Percentiles rank a stretch among this genome's conserved stretches.
These are phyloP conservation scores for Acanthopleura granulata DNA, from an alignment of 2,888 invertebrate genomes.

Conservation along the genomic window DNA sequence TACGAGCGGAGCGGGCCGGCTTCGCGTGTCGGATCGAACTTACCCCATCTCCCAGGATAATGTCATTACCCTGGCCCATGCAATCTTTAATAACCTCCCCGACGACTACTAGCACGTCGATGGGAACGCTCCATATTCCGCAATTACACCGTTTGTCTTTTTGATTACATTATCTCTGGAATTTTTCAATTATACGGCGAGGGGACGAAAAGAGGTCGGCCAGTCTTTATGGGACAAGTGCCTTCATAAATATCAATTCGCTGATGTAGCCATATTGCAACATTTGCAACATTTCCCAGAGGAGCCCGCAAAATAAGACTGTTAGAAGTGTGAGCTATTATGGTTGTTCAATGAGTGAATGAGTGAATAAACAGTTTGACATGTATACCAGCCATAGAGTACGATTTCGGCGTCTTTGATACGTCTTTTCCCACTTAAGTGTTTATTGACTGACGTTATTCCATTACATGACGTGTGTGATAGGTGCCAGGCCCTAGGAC, in stretches of 20 bases:
- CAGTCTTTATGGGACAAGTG: neutral
- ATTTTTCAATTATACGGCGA: neutral
- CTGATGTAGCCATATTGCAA: neutral
- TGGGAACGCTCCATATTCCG: neutral
- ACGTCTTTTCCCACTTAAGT: too few relatives aligned
- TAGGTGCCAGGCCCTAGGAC: too few relatives aligned
- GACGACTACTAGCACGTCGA: neutral
- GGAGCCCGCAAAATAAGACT: too few relatives aligned
- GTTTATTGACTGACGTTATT: too few relatives aligned
- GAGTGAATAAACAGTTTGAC: too few relatives aligned
- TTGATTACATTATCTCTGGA: neutral
- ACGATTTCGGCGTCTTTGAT: too few relatives aligned
- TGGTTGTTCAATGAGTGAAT: too few relatives aligned
- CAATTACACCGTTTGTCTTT: constrained; percentile 9
- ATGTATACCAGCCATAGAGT: too few relatives aligned
- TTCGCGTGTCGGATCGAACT: neutral
- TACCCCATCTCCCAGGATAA: neutral
- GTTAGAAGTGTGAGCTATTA: too few relatives aligned
- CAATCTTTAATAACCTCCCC: neutral
- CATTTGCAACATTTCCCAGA: neutral
- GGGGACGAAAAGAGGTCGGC: neutral
- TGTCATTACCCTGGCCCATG: neutral
- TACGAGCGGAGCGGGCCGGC: too few relatives aligned
- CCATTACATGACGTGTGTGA: too few relatives aligned
- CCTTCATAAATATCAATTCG: neutral